Conservation (phyloP, 2,888 invertebrate species). For the Polyploca ridens region DNA sequence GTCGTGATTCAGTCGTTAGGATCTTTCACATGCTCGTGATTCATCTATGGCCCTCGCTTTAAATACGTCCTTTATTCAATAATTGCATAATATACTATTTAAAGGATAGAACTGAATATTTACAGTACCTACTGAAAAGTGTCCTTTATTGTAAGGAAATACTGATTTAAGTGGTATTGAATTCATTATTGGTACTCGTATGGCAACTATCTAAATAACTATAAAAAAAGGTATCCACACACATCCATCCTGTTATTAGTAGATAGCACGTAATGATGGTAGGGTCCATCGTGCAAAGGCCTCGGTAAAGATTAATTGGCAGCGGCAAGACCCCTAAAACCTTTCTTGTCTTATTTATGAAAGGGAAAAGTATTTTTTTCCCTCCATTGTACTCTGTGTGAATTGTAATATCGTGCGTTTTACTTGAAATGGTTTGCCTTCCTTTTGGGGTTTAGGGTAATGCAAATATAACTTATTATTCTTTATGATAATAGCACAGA, state of each 20-base stretch:
- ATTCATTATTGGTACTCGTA: too few species aligned
- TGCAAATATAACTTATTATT: conserved; percentile 12
- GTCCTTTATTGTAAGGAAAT: too few species aligned
- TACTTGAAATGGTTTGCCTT: neutral
- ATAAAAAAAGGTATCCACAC: neutral
- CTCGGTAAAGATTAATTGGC: conserved; percentile 40
- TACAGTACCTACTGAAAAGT: too few species aligned
- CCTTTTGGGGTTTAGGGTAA: neutral
- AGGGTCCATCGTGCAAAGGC: conserved; percentile 17
- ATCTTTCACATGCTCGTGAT: too few species aligned
- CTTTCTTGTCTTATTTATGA: conserved; percentile 34
- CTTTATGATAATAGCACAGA: neutral
- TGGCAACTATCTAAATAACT: neutral
- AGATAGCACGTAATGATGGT: conserved; percentile 8
- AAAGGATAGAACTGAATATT: too few species aligned
- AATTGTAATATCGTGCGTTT: conserved; percentile 15
- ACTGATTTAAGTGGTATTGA: too few species aligned
- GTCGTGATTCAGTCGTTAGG: too few species aligned
- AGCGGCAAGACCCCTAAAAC: conserved; percentile 23
- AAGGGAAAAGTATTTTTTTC: conserved; percentile 17
- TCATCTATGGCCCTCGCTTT: too few species aligned
- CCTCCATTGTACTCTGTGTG: conserved; percentile 33
- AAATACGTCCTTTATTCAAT: too few species aligned
- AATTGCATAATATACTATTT: too few species aligned
- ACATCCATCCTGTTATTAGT: conserved; percentile 11